A percentile compares a stretch with the other conserved stretches of the same genome.
Conservation (phyloP, 2,888 invertebrate genomes). For the Agriopis aurantiaria region DNA sequence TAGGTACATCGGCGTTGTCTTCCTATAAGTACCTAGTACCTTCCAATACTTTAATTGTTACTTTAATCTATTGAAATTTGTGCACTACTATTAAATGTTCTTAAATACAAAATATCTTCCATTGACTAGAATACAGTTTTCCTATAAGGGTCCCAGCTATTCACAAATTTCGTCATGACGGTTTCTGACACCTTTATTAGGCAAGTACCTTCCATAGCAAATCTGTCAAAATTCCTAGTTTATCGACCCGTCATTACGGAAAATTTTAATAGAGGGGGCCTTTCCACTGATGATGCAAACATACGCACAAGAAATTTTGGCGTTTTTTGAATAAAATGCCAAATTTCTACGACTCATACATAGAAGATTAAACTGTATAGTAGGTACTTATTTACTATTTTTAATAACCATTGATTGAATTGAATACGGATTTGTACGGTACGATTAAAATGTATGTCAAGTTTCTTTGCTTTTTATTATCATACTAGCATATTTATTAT, state of each 20-base stretch:
- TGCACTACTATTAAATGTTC: slow-evolving; percentile 5
- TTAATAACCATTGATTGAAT: slow-evolving; percentile 45
- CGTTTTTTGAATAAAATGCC: slow-evolving; percentile 77
- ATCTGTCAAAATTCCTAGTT: too few species aligned
- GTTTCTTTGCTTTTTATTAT: slow-evolving; percentile 41
- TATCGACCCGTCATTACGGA: too few species aligned
- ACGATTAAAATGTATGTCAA: slow-evolving; percentile 49
- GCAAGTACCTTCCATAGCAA: too few species aligned
- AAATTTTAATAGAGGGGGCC: background rate
- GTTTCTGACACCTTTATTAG: too few species aligned
- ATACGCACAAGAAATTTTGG: slow-evolving; percentile 65
- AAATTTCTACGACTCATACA: slow-evolving; percentile 63
- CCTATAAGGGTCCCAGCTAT: background rate
- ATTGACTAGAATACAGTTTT: slow-evolving; percentile 8
- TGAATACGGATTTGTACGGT: slow-evolving; percentile 53
- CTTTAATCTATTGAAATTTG: background rate
- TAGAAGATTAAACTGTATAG: slow-evolving; percentile 25
- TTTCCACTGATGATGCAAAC: slow-evolving; percentile 30
- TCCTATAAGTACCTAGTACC: too few species aligned
- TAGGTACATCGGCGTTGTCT: too few species aligned
- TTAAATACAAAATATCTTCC: slow-evolving; percentile 2
- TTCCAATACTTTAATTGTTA: background rate
- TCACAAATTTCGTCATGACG: too few species aligned
- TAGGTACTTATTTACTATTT: slow-evolving; percentile 36
- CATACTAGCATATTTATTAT: too few species aligned